Percentiles rank a stretch among this genome's conserved stretches.
These are phyloP conservation scores for Atta colombica DNA, from an alignment of 1,140 invertebrate genomes.

Conservation along the genomic window DNA sequence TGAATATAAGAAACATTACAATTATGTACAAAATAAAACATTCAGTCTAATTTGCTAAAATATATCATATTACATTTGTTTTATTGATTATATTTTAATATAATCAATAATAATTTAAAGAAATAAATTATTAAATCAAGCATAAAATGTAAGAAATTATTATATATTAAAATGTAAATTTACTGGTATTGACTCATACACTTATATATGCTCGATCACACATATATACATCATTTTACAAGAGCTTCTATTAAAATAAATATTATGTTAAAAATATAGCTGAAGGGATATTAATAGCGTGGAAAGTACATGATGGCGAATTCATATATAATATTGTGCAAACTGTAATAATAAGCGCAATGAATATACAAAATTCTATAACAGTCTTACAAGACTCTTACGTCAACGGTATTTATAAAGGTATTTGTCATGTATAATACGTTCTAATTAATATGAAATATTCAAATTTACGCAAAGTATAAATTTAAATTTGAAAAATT, in stretches of 20 bases:
- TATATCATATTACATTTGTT: too few species aligned
- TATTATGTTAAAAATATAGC: conserved; percentile 57
- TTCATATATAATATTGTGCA: conserved; percentile 66
- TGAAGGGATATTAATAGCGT: conserved; percentile 76
- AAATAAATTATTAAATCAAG: background rate
- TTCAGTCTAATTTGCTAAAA: background rate
- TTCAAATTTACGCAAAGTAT: background rate
- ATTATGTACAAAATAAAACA: background rate
- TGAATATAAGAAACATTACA: background rate
- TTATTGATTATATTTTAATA: background rate
- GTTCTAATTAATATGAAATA: background rate
- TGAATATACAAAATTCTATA: conserved; percentile 72
- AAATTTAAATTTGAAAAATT: conserved; percentile 5
- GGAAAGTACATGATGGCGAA: conserved; percentile 74
- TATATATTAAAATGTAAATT: background rate
- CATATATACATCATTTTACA: too few species aligned
- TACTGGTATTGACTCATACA: background rate
- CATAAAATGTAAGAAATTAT: background rate
- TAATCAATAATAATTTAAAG: background rate
- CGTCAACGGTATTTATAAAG: background rate
- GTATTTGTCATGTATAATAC: conserved; percentile 30
- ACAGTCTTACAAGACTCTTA: conserved; percentile 25
- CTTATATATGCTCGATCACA: too few species aligned
- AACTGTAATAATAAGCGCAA: conserved; percentile 71
- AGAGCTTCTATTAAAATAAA: background rate